Evolutionary conservation across 2,888 invertebrate genomes (phyloP), one percentile per base, ranked within the genome.

Genomic region (Oscheius onirici): DNA sequence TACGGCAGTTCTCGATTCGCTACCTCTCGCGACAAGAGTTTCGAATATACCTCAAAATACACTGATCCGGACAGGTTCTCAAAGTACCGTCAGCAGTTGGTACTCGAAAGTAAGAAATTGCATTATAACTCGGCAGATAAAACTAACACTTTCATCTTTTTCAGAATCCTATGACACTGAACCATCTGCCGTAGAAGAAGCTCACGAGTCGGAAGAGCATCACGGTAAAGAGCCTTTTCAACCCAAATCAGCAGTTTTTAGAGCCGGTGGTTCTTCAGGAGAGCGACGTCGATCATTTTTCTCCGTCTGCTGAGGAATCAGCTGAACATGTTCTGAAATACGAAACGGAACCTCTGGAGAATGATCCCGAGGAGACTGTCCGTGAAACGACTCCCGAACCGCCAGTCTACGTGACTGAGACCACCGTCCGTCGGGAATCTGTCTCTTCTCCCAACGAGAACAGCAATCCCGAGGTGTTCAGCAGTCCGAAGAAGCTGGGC

Each of bases 261-360:
- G 34, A 34, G 34, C 34, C 66, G 5, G 75, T 75, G 58, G 75
- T 76, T n/a, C 76, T 78, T 17, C 78, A 78, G 55, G 78, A 78
- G 60, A 78, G 76, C 69, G 75, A 76, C 43, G 75, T 78, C 54
- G 77, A 74, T 20, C 69, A 76, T n/a, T 66, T 66, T 52, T 52
- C 66, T 2, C 60, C 57, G 13, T 67, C 61, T 44, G 73, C 60
- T 10, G 72, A 74, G 43, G 69, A 73, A n/a, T 73, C 72, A 5
- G 74, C 73, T 41, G 67, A 28, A 17, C 11, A 40, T 15, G 13
- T 24, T 17, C 54, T 54, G 11, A 22, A 51, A 17, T 60, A 24
- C 46, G 52, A 41, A 20, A 58, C 65, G 28, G 70, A 71, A 5
- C 63, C 58, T 3, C 65, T 67, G 40, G 60, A 71, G 28, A 72